These are phyloP conservation scores for Leptopilina boulardi DNA, from an alignment of 1,140 invertebrate species.

Conservation along the genomic window DNA sequence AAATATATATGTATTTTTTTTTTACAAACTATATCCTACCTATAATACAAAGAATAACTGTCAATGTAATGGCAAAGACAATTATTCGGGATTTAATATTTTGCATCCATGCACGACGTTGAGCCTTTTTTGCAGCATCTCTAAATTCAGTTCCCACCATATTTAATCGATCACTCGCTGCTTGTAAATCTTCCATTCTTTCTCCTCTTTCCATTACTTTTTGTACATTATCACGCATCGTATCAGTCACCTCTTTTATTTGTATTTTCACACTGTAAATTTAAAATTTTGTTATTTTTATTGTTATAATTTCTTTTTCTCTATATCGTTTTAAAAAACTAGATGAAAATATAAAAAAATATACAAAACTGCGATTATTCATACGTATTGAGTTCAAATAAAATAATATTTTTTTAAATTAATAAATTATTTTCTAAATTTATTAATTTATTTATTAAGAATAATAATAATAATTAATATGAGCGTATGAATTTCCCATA, in stretches of 20 bases:
- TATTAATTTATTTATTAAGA: too few relatives aligned
- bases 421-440: too few relatives aligned
- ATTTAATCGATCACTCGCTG: constrained; percentile 75
- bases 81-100: constrained; percentile 72
- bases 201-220: constrained; percentile 78
- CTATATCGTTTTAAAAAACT: not conserved
- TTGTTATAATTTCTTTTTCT: not conserved
- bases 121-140: constrained; percentile 73
- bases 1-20: too few relatives aligned
- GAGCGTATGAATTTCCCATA: too few relatives aligned
- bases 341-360: too few relatives aligned
- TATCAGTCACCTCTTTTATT: constrained; percentile 78
- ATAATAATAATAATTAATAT: too few relatives aligned
- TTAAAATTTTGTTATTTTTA: not conserved
- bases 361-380: too few relatives aligned
- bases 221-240: constrained; percentile 78
- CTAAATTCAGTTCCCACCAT: constrained; percentile 76
- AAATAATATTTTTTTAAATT: too few relatives aligned
- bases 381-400: too few relatives aligned
- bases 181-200: constrained; percentile 77
- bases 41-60: constrained; percentile 67
- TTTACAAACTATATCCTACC: constrained; percentile 52
- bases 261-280: constrained; percentile 73
- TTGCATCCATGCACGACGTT: constrained; percentile 76
- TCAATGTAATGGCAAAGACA: constrained; percentile 63